A percentile compares a stretch with the other conserved stretches of the same genome.
These are phyloP conservation scores for Cyanoderma ruficeps DNA, from an alignment of 2,113 vertebrate species.

Conservation along the genomic window DNA sequence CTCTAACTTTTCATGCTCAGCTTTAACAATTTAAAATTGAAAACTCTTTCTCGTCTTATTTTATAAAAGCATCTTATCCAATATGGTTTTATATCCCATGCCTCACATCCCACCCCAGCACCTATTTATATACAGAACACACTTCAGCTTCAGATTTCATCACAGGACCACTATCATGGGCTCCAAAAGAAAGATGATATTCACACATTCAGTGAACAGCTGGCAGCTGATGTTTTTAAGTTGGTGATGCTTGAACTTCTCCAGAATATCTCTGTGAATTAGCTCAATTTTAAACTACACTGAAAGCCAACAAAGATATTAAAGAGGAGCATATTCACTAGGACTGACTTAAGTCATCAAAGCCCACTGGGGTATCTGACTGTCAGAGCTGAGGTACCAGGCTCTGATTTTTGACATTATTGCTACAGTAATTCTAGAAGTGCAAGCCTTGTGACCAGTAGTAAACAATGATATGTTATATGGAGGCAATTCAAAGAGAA, in stretches of 20 bases:
- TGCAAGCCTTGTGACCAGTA: neutral
- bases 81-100: neutral
- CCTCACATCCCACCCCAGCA: neutral
- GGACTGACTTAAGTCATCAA: neutral
- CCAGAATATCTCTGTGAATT: neutral
- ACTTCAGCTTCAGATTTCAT: neutral
- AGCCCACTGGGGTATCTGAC: neutral
- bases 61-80: neutral
- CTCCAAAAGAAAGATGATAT: neutral
- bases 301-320: neutral
- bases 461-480: neutral
- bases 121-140: neutral
- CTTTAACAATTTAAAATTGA: neutral
- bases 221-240: constrained; percentile 14
- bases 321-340: neutral
- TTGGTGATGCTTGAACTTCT: neutral
- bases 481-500: neutral
- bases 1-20: neutral
- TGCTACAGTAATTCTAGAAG: neutral
- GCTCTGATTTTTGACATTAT: neutral
- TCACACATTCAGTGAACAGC: constrained; percentile 8
- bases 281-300: neutral
- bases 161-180: neutral
- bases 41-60: neutral
- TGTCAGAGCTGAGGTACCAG: neutral